Evolutionary conservation across 2,888 invertebrate genomes (phyloP), one percentile per base, ranked within the genome.

Genomic region (Pollenia griseotomentosa): DNA sequence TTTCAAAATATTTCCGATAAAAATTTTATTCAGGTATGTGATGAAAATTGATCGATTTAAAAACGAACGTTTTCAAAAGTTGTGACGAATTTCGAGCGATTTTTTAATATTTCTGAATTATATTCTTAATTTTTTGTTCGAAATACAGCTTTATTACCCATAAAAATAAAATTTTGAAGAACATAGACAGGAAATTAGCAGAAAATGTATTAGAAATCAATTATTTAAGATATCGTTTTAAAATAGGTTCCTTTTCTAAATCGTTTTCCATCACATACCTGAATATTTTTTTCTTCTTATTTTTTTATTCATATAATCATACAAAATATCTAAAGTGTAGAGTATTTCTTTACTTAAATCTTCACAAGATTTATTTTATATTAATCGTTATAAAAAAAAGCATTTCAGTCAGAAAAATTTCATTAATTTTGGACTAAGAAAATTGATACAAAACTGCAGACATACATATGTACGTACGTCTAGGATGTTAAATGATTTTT

Each of bases 301-400:
- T 59, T 80, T n/a, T 75, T 83, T 83, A 77, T 80, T 80, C 59
- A 86, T 83, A 63, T 75, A 68, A 57, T 75, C 71, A 74, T 83
- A 83, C 83, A 86, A 83, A 86, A 83, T 86, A 86, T 83, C 68
- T 71, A 63, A 79, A 19, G 68, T 61, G 40, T 70, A 85, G 73
- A 79, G 82, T 82, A 82, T 82, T 86, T 81, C 53, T 85, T 86
- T 77, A 81, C 74, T 82, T 79, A 78, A 74, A 79, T 83, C 78
- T 78, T 85, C 59, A 68, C 48, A 82, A 74, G 86, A 83, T 74
- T 77, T 70, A 83, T 63, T 61, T 55, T 66, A 73, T 57, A 85
- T 81, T 71, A 53, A 53, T 81, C 16, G 78, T 63, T 78, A 82
- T 61, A 83, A 78, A 65, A 23, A 83, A 86, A 85, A 82, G 59